Base-by-base conservation (phyloP, 2,797 vertebrate species). In the Etheostoma nigrum region DNA sequence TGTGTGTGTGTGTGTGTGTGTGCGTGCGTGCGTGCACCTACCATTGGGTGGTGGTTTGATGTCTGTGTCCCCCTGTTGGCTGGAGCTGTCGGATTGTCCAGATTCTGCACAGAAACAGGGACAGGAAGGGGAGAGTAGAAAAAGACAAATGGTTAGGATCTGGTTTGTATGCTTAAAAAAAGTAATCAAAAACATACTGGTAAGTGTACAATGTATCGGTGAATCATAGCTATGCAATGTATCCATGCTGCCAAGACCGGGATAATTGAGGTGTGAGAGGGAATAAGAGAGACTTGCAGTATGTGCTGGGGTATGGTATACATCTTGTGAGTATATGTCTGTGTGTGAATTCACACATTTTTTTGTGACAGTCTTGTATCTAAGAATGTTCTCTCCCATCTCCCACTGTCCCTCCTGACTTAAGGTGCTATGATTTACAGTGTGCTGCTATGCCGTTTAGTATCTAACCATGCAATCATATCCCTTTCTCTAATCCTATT, bases 31-130 rank as follows among this genome's bases (percentile, higher is more conserved):
- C 27, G 64, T 74, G 18, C 57, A 72, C 93, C 90, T 94, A 97
- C 97, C 97, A 79, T 97, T 97, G 91, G 97, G 96, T 79, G 97
- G 96, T 88, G 97, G 97, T 94, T 98, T 98, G 94, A 98, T 97
- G 94, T 98, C 97, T 92, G 96, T 95, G 91, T 98, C 96, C 92
- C 96, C 96, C 93, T 97, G 97, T 95, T 97, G 97, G 95, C 96
- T 97, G 91, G 97, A 97, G 94, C 94, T 97, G 87, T 97, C 97
- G 95, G 96, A 97, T 96, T 98, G 97, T 96, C 97, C 96, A 68
- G 97, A 97, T 95, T 94, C 91, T 93, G 76, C 62, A 76, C 12
- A 81, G 62, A 72, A 78, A 91, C 86, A 79, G 48, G 75, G 16
- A 83, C 10, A 62, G 33, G 44, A 15, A 82, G 53, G 23, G 40